A percentile compares a stretch with the other conserved stretches of the same genome.
phyloP scores from a whole-genome alignment of 2,797 vertebrate species.

The Pampus argenteus region DNA sequence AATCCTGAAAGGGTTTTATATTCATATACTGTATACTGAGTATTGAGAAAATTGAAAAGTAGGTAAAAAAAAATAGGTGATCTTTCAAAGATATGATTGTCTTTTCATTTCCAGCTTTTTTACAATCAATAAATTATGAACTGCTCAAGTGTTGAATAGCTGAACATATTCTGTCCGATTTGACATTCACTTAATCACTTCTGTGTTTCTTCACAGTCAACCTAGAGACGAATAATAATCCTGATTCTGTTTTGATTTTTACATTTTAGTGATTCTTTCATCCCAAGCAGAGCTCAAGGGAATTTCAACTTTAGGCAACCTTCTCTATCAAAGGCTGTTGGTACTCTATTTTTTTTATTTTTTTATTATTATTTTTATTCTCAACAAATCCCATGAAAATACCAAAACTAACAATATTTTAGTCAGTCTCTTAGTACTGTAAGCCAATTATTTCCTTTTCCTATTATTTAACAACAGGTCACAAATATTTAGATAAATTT shows the following conservation, averaged over 20 bases:
- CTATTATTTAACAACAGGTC: no score
- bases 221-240: constrained; percentile 5
- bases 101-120: constrained; percentile 35
- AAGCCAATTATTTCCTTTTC: no score
- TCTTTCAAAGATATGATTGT: constrained; percentile 26
- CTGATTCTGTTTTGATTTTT: not conserved
- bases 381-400: no score
- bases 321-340: not conserved
- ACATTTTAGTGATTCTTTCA: not conserved
- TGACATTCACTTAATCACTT: constrained; percentile 33
- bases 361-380: no score
- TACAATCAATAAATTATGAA: constrained; percentile 57
- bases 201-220: constrained; percentile 11
- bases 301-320: not conserved
- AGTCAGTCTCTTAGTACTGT: not conserved
- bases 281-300: not conserved
- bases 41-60: constrained; percentile 17
- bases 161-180: constrained; percentile 22
- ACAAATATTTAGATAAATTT: no score
- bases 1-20: constrained; percentile 9
- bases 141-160: constrained; percentile 46
- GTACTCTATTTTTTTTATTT: no score
- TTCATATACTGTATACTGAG: not conserved
- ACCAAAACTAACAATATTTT: no score
- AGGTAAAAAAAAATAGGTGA: constrained; percentile 27